Percentiles rank a stretch among this genome's conserved stretches.
These are phyloP conservation scores for Eueides isabella DNA, from an alignment of 1,140 invertebrate genomes.

Conservation along the genomic window DNA sequence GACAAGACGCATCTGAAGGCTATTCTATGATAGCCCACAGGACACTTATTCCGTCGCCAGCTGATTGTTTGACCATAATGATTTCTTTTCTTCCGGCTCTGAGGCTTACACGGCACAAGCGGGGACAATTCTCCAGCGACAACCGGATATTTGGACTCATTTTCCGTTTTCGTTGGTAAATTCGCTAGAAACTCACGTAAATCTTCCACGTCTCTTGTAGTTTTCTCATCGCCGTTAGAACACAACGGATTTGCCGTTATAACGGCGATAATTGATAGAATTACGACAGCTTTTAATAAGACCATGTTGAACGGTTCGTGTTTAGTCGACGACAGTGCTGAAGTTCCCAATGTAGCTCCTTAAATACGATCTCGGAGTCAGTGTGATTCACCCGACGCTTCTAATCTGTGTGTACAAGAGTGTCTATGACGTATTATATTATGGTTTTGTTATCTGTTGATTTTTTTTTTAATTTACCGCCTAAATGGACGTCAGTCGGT, in stretches of 20 bases:
- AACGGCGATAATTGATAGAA: neutral
- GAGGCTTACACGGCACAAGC: conserved; percentile 38
- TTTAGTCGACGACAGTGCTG: neutral
- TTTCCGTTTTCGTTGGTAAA: conserved; percentile 24
- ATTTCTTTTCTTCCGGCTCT: conserved; percentile 44
- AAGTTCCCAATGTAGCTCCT: neutral
- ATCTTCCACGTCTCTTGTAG: conserved; percentile 25
- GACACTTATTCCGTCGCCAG: conserved; percentile 40
- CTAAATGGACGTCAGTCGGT: conserved; percentile 3
- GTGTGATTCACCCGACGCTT: conserved; percentile 20
- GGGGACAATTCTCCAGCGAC: conserved; percentile 49
- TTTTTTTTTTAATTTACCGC: neutral
- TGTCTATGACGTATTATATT: conserved; percentile 22
- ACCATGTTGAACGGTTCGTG: conserved; percentile 19
- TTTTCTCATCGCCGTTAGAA: conserved; percentile 36
- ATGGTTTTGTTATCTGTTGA: conserved; percentile 6
- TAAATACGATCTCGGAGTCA: conserved; percentile 8
- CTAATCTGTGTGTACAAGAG: neutral
- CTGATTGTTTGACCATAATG: conserved; percentile 31
- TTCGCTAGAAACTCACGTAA: conserved; percentile 45
- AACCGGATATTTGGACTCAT: conserved; percentile 35
- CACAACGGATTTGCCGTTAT: conserved; percentile 35
- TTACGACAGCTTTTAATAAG: neutral
- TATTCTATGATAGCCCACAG: conserved; percentile 25
- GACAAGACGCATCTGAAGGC: conserved; percentile 36